phyloP scores from a whole-genome alignment of 1,140 invertebrate species.

The Bombus haemorrhoidalis region DNA sequence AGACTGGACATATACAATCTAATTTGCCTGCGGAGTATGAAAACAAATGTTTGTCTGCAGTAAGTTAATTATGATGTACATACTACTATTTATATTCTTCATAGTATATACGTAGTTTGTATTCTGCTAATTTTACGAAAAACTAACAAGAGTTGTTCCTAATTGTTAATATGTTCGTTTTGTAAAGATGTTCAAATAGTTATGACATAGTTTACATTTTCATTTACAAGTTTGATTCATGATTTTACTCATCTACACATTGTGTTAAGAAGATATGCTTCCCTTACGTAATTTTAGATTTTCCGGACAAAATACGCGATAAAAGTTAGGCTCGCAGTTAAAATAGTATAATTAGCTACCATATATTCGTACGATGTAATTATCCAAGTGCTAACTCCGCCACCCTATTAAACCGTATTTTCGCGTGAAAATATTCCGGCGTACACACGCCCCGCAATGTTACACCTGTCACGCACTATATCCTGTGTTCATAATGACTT shows the following conservation, averaged over 20 bases:
- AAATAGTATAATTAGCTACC: not conserved
- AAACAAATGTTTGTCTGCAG: no score
- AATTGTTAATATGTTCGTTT: no score
- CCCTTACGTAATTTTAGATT: not conserved
- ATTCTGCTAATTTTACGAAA: no score
- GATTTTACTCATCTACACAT: no score
- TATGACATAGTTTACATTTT: no score
- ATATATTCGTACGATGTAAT: not conserved
- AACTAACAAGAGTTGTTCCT: no score
- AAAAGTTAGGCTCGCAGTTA: not conserved
- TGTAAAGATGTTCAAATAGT: no score
- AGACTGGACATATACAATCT: no score
- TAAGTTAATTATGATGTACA: no score
- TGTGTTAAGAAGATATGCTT: not conserved
- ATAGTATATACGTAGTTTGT: no score
- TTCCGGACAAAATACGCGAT: not conserved
- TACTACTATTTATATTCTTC: no score
- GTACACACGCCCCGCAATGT: not conserved
- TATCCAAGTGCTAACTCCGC: not conserved
- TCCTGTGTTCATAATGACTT: not conserved
- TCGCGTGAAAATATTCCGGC: constrained; percentile 28
- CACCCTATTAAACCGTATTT: constrained; percentile 16
- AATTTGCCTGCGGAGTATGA: no score
- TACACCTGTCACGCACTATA: constrained; percentile 28
- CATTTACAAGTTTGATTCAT: not conserved